These are phyloP conservation scores for Gephyroberyx darwinii DNA, from an alignment of 2,797 vertebrate species.

Conservation along the genomic window DNA sequence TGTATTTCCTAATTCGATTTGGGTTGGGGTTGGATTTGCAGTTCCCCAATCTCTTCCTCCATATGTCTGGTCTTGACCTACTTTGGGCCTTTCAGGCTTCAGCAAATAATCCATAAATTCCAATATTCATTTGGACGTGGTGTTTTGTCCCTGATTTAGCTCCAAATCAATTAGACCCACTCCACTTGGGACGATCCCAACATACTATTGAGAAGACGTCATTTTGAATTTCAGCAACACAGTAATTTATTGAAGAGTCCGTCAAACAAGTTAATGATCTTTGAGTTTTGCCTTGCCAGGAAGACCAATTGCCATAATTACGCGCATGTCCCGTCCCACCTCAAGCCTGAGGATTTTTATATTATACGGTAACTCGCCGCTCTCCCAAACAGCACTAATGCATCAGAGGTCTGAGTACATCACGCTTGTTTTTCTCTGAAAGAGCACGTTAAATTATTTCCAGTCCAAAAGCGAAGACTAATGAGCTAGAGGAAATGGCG, in stretches of 20 bases:
- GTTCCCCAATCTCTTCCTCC: neutral
- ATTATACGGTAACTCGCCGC: conserved; percentile 25
- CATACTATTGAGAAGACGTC: neutral
- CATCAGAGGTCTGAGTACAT: conserved; percentile 39
- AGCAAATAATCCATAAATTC: neutral
- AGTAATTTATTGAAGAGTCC: conserved; percentile 37
- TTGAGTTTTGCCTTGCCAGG: conserved; percentile 27
- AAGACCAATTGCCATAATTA: conserved; percentile 32
- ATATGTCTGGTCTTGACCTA: neutral
- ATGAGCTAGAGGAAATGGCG: conserved; percentile 1
- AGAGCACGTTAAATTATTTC: conserved; percentile 17
- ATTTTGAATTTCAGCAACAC: conserved; percentile 1
- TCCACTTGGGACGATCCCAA: conserved; percentile 5
- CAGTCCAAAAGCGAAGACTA: conserved; percentile 21
- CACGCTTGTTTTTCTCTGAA: conserved; percentile 9
- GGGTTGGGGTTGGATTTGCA: neutral
- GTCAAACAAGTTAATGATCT: conserved; percentile 32
- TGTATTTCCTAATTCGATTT: neutral
- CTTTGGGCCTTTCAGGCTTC: neutral
- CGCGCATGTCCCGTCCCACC: neutral
- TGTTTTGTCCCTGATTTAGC: conserved; percentile 1
- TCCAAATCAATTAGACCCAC: neutral
- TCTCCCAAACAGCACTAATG: conserved; percentile 43
- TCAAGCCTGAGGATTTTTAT: conserved; percentile 24
- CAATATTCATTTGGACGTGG: neutral